Percentiles rank a stretch among this genome's conserved stretches.
Evolutionary conservation across 2,113 vertebrate genomes (phyloP).

Genomic region (Ploceus nigricollis): DNA sequence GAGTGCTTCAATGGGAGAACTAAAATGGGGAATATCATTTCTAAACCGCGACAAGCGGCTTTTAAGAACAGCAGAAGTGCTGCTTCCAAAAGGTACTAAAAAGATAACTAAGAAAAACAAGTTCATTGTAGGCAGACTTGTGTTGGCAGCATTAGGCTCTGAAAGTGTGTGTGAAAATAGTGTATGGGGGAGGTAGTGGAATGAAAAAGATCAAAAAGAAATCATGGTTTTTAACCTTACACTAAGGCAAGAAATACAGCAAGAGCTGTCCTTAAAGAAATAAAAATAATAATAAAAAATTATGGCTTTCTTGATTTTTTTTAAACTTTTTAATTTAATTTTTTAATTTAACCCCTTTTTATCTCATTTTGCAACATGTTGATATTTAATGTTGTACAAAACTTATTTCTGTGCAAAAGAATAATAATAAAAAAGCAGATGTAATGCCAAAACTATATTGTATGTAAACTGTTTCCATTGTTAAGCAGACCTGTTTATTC

Average conservation of each 20-base stretch:
- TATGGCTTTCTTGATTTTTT: neutral
- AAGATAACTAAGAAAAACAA: neutral
- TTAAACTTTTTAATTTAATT: neutral
- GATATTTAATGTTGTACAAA: neutral
- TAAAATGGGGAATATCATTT: neutral
- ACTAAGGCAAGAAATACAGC: neutral
- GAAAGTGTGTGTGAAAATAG: neutral
- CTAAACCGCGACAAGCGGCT: rapidly evolving
- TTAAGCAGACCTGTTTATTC: neutral
- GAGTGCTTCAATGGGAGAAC: neutral
- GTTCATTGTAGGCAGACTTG: neutral
- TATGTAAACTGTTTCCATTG: neutral
- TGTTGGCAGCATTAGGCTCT: neutral
- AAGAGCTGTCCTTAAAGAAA: neutral
- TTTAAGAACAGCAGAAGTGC: neutral
- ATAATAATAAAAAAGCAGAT: neutral
- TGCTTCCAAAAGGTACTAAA: neutral
- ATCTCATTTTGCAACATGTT: neutral
- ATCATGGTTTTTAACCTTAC: neutral
- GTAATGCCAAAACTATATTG: neutral
- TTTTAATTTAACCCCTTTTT: neutral
- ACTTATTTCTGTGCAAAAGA: neutral
- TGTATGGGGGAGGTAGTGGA: neutral
- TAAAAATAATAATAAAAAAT: neutral
- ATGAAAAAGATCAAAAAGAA: neutral